Evolutionary conservation across 2,113 vertebrate genomes (phyloP).

Genomic region (Helogale parvula): DNA sequence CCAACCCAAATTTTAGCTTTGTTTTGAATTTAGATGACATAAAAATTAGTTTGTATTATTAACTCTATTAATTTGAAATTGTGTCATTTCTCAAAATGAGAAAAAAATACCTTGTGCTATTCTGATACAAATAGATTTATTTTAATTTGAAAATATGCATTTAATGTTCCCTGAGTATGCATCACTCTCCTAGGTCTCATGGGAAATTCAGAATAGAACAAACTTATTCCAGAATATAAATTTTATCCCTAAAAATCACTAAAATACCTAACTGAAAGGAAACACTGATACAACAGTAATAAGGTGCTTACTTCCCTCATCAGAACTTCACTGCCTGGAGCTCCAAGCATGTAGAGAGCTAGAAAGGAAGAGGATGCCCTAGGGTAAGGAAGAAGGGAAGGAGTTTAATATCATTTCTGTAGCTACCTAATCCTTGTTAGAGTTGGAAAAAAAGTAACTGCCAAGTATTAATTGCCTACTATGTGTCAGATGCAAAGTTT

Average conservation of each 20-base stretch:
- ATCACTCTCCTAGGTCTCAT: not conserved
- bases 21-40: not conserved
- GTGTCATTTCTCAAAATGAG: not conserved
- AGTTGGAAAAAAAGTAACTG: not conserved
- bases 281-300: not conserved
- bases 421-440: not conserved
- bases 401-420: not conserved
- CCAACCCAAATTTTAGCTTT: not conserved
- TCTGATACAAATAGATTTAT: slow-evolving; percentile 18
- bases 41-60: not conserved
- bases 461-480: not conserved
- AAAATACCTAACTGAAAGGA: not conserved
- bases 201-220: not conserved
- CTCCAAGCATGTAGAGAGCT: not conserved
- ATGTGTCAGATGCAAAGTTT: not conserved
- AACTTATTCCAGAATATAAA: not conserved
- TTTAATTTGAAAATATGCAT: slow-evolving; percentile 41
- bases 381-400: not conserved
- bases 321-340: not conserved
- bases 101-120: not conserved
- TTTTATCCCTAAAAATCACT: slow-evolving; percentile 33
- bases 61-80: not conserved
- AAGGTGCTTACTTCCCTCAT: not conserved
- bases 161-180: not conserved
- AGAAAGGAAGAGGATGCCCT: not conserved